phyloP scores from a whole-genome alignment of 2,113 vertebrate genomes.

The Solea solea region DNA sequence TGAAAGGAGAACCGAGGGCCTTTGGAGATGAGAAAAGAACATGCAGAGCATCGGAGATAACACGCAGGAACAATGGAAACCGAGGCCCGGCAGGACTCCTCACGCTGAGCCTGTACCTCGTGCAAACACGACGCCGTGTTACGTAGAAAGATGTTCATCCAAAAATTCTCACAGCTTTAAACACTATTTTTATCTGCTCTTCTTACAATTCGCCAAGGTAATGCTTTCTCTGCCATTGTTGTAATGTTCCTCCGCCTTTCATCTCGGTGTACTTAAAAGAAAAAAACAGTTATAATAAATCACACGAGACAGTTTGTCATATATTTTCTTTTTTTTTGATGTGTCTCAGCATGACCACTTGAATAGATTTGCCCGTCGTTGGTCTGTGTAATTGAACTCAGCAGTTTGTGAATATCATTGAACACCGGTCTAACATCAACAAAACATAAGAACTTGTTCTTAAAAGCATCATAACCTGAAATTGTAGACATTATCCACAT shows the following conservation, averaged over 20 bases:
- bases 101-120: constrained; percentile 30
- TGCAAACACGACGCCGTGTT: constrained; percentile 51
- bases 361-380: constrained; percentile 12
- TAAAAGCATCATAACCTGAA: too few relatives aligned
- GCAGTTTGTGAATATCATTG: constrained; percentile 8
- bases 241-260: constrained; percentile 24
- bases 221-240: constrained; percentile 28
- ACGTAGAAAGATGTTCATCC: constrained; percentile 51
- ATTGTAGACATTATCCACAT: too few relatives aligned
- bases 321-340: constrained; percentile 30
- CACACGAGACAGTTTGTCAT: constrained; percentile 30
- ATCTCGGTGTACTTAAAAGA: constrained; percentile 14
- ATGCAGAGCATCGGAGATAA: constrained; percentile 60
- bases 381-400: constrained; percentile 31
- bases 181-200: constrained; percentile 53
- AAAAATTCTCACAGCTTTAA: constrained; percentile 48
- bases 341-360: constrained; percentile 13
- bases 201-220: constrained; percentile 14
- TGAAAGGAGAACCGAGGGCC: constrained; percentile 51
- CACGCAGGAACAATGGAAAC: constrained; percentile 58
- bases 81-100: constrained; percentile 53
- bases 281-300: constrained; percentile 18
- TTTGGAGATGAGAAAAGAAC: constrained; percentile 35
- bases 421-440: background rate
- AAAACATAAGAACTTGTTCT: too few relatives aligned